Conservation (phyloP, 2,113 vertebrate genomes). For the Cyphomyrus discorhynchus region DNA sequence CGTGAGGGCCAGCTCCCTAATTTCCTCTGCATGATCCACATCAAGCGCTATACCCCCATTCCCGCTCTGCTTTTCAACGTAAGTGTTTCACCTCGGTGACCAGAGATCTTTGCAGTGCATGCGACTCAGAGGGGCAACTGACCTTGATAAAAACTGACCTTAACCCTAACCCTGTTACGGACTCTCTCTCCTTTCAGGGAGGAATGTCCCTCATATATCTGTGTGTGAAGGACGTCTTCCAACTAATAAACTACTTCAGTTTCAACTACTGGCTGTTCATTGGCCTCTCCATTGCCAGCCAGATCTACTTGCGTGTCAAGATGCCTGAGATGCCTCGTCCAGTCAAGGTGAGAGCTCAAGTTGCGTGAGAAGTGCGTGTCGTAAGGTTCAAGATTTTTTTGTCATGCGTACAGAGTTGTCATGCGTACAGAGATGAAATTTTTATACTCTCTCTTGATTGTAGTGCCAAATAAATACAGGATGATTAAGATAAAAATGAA, state of each 20-base stretch:
- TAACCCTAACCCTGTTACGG: background rate
- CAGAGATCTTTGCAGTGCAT: background rate
- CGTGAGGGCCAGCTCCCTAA: conserved; percentile 69
- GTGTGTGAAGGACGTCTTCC: conserved; percentile 66
- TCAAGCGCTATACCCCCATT: conserved; percentile 64
- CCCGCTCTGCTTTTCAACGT: conserved; percentile 72
- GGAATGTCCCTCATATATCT: conserved; percentile 65
- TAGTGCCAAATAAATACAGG: background rate
- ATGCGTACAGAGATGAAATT: background rate
- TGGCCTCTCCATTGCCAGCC: conserved; percentile 66
- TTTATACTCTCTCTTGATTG: background rate
- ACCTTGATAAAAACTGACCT: too few species aligned
- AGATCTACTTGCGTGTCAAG: conserved; percentile 66
- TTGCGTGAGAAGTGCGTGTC: background rate
- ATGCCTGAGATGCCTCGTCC: conserved; percentile 59
- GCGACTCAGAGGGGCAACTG: background rate
- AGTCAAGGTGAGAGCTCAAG: conserved; percentile 52
- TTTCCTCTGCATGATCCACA: conserved; percentile 68
- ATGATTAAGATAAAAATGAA: background rate
- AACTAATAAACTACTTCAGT: conserved; percentile 73
- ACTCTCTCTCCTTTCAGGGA: conserved; percentile 45
- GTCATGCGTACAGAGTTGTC: background rate
- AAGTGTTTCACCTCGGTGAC: conserved; percentile 21
- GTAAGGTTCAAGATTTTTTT: background rate
- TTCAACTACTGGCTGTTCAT: conserved; percentile 77